Percentiles rank a stretch among this genome's conserved stretches.
These are phyloP conservation scores for human (Homo sapiens) DNA, from an alignment of 2,113 vertebrate species.

Conservation along the genomic window GRCh38 chr14:89402001-89402500, in stretches of 20 bases:
- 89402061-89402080: neutral
- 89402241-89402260: neutral
- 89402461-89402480: neutral
- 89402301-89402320: neutral
- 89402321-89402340: neutral
- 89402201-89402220: conserved; percentile 47
- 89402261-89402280: neutral
- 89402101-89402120: neutral
- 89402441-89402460: neutral
- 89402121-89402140: conserved; percentile 31
- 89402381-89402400: neutral
- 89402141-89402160: neutral
- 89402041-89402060: neutral
- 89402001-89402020: conserved; percentile 10
- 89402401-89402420: neutral
- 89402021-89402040: neutral
- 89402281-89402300: neutral
- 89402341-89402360: neutral
- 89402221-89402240: conserved; percentile 5
- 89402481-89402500: neutral
- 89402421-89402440: neutral
- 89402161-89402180: conserved; percentile 19
- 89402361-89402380: neutral
- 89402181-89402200: conserved; percentile 34
- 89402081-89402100: neutral